These are phyloP conservation scores for Diploscapter pachys DNA, from an alignment of 1,140 invertebrate genomes.

Conservation along the genomic window DNA sequence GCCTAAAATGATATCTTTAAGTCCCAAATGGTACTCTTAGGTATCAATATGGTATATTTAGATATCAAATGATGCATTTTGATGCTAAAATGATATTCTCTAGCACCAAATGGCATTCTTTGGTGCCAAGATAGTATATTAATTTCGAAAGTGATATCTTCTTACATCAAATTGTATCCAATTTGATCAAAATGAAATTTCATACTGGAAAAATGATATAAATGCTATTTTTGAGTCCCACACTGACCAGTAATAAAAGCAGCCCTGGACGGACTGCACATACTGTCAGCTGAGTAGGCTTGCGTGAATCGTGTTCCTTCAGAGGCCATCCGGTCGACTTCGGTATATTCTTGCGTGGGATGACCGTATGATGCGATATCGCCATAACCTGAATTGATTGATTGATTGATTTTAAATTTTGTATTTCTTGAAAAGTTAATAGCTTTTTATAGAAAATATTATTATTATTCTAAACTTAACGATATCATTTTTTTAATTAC, in stretches of 20 bases:
- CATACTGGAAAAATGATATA: too few species aligned
- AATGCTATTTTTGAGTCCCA: too few species aligned
- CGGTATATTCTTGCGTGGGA: constrained; percentile 55
- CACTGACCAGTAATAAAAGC: constrained; percentile 53
- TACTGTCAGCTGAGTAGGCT: constrained; percentile 55
- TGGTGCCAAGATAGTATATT: neutral
- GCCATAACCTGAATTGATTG: constrained; percentile 46
- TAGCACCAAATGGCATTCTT: neutral
- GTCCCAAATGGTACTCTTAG: neutral
- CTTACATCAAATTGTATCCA: neutral
- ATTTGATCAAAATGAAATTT: too few species aligned
- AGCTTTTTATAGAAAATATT: too few species aligned
- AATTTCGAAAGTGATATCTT: neutral
- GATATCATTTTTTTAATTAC: too few species aligned
- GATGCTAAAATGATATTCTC: neutral
- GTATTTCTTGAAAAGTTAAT: constrained; percentile 6
- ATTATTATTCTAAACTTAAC: too few species aligned
- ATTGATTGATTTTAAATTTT: too few species aligned
- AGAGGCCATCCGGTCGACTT: constrained; percentile 38
- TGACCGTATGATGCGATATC: constrained; percentile 54
- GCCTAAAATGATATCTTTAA: constrained; percentile 34
- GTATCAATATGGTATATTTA: neutral
- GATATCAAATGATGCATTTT: neutral
- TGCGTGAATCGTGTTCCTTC: constrained; percentile 56
- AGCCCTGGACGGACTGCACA: constrained; percentile 54